A percentile compares a stretch with the other conserved stretches of the same genome.
These are phyloP conservation scores for Torymus auratus DNA, from an alignment of 2,888 invertebrate genomes.

Conservation along the genomic window DNA sequence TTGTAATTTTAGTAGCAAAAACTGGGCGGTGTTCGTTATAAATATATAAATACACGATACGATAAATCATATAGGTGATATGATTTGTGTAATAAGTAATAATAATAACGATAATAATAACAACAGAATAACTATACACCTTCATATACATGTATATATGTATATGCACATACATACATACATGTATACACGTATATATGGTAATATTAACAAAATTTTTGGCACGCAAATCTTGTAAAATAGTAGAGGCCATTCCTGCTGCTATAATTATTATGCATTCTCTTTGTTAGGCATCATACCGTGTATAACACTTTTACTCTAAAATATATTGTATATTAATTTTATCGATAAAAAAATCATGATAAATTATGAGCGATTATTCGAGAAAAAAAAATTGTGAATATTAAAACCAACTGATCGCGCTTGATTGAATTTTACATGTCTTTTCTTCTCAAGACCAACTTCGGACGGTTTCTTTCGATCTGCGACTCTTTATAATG, in stretches of 20 bases:
- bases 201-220: constrained; percentile 65
- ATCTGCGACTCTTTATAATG: constrained; percentile 43
- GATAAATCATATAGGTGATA: constrained; percentile 73
- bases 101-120: constrained; percentile 70
- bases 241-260: constrained; percentile 76
- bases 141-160: constrained; percentile 61
- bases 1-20: constrained; percentile 76
- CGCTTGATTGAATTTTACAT: constrained; percentile 51
- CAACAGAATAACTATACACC: constrained; percentile 67
- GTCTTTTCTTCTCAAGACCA: constrained; percentile 53
- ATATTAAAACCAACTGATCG: constrained; percentile 60
- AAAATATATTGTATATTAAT: constrained; percentile 76
- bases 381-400: constrained; percentile 65
- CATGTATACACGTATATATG: constrained; percentile 56
- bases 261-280: constrained; percentile 73
- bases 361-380: constrained; percentile 74
- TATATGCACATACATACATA: constrained; percentile 52
- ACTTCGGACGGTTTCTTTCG: constrained; percentile 50
- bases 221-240: constrained; percentile 76
- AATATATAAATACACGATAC: constrained; percentile 75
- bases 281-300: constrained; percentile 73
- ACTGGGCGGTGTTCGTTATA: constrained; percentile 76
- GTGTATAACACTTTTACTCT: constrained; percentile 74
- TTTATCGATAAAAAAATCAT: constrained; percentile 73
- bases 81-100: constrained; percentile 75